These are phyloP conservation scores for Mamestra brassicae DNA, from an alignment of 2,888 invertebrate genomes.

Conservation along the genomic window DNA sequence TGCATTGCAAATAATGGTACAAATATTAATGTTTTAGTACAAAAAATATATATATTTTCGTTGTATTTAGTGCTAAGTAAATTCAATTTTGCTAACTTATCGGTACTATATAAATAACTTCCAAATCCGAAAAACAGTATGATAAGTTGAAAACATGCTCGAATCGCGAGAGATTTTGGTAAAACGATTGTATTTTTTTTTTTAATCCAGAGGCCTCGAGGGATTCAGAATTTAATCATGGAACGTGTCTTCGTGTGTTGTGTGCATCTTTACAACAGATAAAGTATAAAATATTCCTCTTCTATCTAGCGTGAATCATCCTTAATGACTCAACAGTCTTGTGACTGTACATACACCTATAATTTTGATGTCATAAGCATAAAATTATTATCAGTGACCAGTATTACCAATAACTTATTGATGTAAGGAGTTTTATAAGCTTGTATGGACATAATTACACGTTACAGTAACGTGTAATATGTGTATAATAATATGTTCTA, in stretches of 20 bases:
- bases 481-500: conserved; percentile 1
- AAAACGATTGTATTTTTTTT: too few species aligned
- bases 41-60: too few species aligned
- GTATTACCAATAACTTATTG: conserved; percentile 37
- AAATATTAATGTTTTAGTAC: too few species aligned
- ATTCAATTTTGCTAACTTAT: too few species aligned
- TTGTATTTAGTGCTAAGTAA: too few species aligned
- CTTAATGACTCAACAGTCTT: background rate
- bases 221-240: background rate
- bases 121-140: too few species aligned
- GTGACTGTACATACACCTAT: conserved; percentile 8
- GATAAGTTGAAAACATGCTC: too few species aligned
- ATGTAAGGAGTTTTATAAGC: conserved; percentile 35
- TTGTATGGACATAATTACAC: conserved; percentile 46
- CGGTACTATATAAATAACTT: too few species aligned
- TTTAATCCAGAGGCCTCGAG: too few species aligned
- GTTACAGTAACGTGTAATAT: conserved; percentile 16
- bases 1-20: too few species aligned
- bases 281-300: background rate
- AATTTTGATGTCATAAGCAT: conserved; percentile 47
- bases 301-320: conserved; percentile 1
- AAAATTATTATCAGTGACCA: conserved; percentile 32
- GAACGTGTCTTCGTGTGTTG: background rate
- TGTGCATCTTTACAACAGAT: background rate
- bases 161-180: too few species aligned